A percentile compares a stretch with the other conserved stretches of the same genome.
Evolutionary conservation across 2,888 invertebrate species (phyloP).

Genomic region (Andricus quercusramuli): DNA sequence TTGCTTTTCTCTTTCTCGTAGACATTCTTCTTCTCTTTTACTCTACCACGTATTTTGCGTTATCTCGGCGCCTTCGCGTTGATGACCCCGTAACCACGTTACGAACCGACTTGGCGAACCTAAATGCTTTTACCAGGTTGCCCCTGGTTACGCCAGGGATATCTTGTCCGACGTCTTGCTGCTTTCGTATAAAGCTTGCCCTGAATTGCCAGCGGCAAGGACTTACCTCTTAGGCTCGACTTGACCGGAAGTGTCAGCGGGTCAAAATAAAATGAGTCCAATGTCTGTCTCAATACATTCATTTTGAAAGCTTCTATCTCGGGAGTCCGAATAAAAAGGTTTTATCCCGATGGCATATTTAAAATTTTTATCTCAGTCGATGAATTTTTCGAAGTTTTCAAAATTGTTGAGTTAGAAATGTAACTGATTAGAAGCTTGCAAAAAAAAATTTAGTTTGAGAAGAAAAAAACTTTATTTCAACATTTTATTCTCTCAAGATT

Average conservation of each 20-base stretch:
- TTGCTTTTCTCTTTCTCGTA: slow-evolving; percentile 13
- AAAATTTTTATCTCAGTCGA: too few relatives aligned
- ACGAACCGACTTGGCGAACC: slow-evolving; percentile 67
- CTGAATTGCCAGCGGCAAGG: slow-evolving; percentile 31
- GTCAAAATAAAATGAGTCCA: not conserved
- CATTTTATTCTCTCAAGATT: too few relatives aligned
- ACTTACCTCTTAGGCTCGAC: slow-evolving; percentile 47
- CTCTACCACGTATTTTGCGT: slow-evolving; percentile 42
- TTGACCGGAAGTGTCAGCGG: slow-evolving; percentile 49
- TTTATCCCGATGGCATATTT: too few relatives aligned
- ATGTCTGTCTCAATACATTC: too few relatives aligned
- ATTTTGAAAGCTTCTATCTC: too few relatives aligned
- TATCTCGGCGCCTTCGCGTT: slow-evolving; percentile 64
- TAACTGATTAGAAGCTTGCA: too few relatives aligned
- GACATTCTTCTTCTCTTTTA: slow-evolving; percentile 12
- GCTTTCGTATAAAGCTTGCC: slow-evolving; percentile 40
- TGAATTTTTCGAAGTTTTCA: too few relatives aligned
- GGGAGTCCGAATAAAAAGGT: too few relatives aligned
- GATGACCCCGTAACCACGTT: slow-evolving; percentile 69
- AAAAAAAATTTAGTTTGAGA: too few relatives aligned
- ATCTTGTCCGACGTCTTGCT: slow-evolving; percentile 54
- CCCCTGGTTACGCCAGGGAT: slow-evolving; percentile 64
- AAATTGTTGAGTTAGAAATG: too few relatives aligned
- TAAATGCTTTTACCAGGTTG: slow-evolving; percentile 64
- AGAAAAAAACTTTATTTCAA: too few relatives aligned